Conservation (phyloP, 1,140 invertebrate species). For the Nephila pilipes region DNA sequence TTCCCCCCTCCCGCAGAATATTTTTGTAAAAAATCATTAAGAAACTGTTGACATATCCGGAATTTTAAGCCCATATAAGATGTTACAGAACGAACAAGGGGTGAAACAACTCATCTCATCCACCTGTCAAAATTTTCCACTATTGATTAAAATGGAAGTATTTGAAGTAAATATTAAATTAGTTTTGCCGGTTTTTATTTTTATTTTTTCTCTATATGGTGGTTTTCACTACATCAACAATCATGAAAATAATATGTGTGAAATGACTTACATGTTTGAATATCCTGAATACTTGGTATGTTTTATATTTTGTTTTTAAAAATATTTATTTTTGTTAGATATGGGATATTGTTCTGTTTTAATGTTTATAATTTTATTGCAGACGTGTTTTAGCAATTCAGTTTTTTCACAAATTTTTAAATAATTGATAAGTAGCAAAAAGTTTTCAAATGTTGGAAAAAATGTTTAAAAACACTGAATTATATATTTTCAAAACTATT, state of each 20-base stretch:
- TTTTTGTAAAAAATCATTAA: no score
- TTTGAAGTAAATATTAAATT: constrained; percentile 40
- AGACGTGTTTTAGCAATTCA: background rate
- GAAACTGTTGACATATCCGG: no score
- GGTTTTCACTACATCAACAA: constrained; percentile 82
- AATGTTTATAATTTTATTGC: background rate
- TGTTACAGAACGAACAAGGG: background rate
- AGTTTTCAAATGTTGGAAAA: background rate
- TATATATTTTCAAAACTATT: background rate
- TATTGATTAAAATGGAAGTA: constrained; percentile 11
- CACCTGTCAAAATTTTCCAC: background rate
- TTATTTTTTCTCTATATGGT: constrained; percentile 46
- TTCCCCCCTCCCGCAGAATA: no score
- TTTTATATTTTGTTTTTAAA: background rate
- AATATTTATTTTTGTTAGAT: background rate
- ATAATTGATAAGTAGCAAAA: no score
- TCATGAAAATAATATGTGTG: constrained; percentile 89
- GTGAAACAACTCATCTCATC: background rate
- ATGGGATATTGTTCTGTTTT: background rate
- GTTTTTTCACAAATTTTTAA: background rate
- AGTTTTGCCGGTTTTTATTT: constrained; percentile 56
- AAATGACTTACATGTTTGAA: constrained; percentile 97
- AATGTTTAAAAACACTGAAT: background rate
- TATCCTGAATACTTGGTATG: constrained; percentile 93
- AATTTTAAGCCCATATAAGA: no score